Percentiles rank a stretch among this genome's conserved stretches.
phyloP scores from a whole-genome alignment of 2,113 vertebrate genomes.

The Balaeniceps rex region DNA sequence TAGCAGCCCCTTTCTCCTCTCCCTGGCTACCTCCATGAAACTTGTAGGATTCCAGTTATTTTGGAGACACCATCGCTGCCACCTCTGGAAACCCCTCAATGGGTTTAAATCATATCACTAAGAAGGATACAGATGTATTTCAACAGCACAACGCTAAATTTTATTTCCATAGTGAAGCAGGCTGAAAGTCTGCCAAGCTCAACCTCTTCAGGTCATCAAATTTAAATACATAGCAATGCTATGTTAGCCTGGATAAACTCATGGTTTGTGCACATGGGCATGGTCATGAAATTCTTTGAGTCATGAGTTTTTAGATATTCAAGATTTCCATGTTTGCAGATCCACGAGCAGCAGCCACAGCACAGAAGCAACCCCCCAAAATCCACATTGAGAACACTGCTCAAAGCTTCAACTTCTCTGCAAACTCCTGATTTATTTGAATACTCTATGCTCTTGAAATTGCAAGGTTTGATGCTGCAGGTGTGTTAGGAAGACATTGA shows the following conservation, averaged over 20 bases:
- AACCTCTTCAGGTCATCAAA: not conserved
- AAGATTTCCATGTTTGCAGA: not conserved
- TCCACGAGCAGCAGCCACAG: not conserved
- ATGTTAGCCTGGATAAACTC: not conserved
- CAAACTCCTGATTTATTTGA: not conserved
- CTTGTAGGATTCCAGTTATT: not conserved
- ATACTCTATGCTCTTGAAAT: not conserved
- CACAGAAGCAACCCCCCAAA: not conserved
- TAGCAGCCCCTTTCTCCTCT: not conserved
- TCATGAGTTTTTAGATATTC: not conserved
- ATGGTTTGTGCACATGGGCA: not conserved
- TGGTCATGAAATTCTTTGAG: not conserved
- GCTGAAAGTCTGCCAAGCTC: not conserved
- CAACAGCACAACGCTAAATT: not conserved
- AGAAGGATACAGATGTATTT: not conserved
- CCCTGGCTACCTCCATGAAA: not conserved
- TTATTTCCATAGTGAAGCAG: not conserved
- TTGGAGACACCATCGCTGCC: not conserved
- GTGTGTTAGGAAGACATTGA: not conserved
- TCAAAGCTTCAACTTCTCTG: not conserved
- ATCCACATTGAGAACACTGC: not conserved
- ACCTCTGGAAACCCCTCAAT: not conserved
- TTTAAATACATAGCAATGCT: not conserved
- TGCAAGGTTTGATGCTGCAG: not conserved
- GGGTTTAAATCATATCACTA: not conserved